phyloP scores from a whole-genome alignment of 2,113 vertebrate species.

The Corythornis madagascariensis region DNA sequence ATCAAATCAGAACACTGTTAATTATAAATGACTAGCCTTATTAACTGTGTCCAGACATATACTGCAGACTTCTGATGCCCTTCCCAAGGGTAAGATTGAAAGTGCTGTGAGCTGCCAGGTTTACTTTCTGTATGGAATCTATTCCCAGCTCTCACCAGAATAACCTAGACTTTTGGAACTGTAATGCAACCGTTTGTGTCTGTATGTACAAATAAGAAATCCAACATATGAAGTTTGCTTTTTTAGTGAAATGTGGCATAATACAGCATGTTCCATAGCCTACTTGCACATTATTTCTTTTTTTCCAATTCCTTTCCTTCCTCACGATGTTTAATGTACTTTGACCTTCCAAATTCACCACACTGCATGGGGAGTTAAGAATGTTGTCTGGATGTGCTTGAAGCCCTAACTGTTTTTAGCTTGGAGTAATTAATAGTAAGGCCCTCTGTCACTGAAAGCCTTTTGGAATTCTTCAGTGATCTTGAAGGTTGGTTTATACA shows the following conservation, averaged over 20 bases:
- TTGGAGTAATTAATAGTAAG: background rate
- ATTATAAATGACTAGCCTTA: constrained; percentile 1
- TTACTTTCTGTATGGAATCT: background rate
- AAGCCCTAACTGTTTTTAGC: background rate
- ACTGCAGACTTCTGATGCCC: background rate
- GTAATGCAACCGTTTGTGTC: background rate
- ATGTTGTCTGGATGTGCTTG: background rate
- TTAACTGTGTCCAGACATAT: constrained; percentile 1
- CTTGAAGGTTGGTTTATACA: background rate
- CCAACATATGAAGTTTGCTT: background rate
- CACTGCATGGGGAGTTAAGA: background rate
- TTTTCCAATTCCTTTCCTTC: background rate
- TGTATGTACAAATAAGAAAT: background rate
- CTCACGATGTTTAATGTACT: background rate
- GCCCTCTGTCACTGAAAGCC: background rate
- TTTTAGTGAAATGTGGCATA: background rate
- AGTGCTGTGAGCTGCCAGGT: background rate
- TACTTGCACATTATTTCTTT: background rate
- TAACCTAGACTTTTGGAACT: background rate
- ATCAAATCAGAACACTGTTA: background rate
- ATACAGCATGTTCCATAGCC: background rate
- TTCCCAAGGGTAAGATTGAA: constrained; percentile 1
- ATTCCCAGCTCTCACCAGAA: background rate
- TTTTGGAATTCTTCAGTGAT: background rate
- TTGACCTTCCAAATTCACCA: background rate